Evolutionary conservation across 2,797 vertebrate genomes (phyloP), one percentile per base, ranked within the genome.

Genomic region (Anguilla obscura): DNA sequence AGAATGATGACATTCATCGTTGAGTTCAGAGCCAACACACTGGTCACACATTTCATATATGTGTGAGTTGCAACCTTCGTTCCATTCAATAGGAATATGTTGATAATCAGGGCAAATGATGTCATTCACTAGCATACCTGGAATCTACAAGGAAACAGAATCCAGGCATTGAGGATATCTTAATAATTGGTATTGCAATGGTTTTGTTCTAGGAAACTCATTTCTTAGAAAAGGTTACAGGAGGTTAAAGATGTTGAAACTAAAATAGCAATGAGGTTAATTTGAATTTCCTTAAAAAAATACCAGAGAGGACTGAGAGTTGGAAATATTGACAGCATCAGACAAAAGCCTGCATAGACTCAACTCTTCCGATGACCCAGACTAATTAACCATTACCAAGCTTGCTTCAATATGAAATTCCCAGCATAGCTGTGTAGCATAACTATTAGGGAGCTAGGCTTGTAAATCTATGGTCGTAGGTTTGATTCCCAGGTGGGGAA

Each of bases 141-240:
- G 88, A 87, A 87, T 30, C 76, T 90, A 48, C 52, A 33, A 85
- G 88, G 58, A 87, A 76, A 88, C 83, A 83, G 63, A 85, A 85
- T 74, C 90, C 83, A 89, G 88, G 89, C 12, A 12, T 18, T 84
- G 87, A 24, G 71, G 84, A 27, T 83, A 82, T 84, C 60, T 24
- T 58, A 30, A 76, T 33, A 76, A 33, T 33, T 33, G 76, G 30
- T 66, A 90, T 88, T 88, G 87, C 88, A 60, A 63, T 18, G 21
- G n/a, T 7, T 69, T 69, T n/a, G 8, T 69, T 69, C 63, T 30
- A 86, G 33, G 12, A 85, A 71, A 91, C 66, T 90, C n/a, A 52
- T 74, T 87, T 87, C 76, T 86, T 50, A 89, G 71, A 36, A 76
- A 45, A 76, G 71, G 71, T 76, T 14, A 36, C 27, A 36, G 33